phyloP scores from a whole-genome alignment of 2,797 vertebrate genomes.

The Chaetodon trifasciatus region DNA sequence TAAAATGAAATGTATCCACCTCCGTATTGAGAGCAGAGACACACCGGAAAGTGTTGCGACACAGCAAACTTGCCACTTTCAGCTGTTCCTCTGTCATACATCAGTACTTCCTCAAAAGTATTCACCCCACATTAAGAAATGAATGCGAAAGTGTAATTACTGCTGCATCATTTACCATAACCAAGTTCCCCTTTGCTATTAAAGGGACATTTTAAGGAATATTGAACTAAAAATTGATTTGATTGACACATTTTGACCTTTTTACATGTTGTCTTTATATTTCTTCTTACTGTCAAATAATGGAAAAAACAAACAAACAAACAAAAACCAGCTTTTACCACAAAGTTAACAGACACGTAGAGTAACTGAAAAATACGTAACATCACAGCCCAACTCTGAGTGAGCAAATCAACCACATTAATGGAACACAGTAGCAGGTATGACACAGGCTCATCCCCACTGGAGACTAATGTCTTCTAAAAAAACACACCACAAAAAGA shows the following conservation, averaged over 20 bases:
- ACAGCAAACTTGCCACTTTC: constrained; percentile 67
- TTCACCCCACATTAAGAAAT: constrained; percentile 77
- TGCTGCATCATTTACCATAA: constrained; percentile 64
- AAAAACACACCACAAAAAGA: constrained; percentile 17
- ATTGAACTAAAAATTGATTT: neutral
- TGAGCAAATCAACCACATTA: neutral
- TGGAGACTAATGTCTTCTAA: neutral
- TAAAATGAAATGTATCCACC: neutral
- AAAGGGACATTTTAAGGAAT: constrained; percentile 7
- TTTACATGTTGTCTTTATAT: neutral
- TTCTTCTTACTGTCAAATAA: neutral
- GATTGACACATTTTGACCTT: neutral
- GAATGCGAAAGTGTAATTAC: constrained; percentile 22
- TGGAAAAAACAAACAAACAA: neutral
- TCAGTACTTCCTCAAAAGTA: constrained; percentile 80
- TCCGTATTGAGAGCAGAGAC: constrained; percentile 16
- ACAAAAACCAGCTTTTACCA: neutral
- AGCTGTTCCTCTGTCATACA: constrained; percentile 67
- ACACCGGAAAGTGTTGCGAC: constrained; percentile 64
- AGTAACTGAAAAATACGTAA: constrained; percentile 9
- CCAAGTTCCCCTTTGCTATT: constrained; percentile 46
- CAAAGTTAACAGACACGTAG: neutral
- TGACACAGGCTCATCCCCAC: neutral
- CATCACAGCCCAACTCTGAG: constrained; percentile 12
- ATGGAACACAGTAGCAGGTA: neutral